Evolutionary conservation across 2,113 vertebrate species (phyloP), one percentile per base, ranked within the genome.

Genomic region (Paracanthobrama guichenoti): DNA sequence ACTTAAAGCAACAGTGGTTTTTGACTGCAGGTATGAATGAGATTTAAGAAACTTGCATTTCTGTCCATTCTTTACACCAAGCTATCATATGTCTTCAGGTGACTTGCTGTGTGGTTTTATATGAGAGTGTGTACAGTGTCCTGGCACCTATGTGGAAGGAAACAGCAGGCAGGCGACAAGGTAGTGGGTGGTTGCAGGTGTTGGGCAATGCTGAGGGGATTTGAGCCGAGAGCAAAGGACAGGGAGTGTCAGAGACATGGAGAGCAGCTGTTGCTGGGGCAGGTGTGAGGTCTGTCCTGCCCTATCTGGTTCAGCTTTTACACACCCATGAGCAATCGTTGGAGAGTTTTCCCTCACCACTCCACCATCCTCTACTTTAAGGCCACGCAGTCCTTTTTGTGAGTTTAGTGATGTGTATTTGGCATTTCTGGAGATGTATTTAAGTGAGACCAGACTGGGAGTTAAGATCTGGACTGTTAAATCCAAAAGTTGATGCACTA

Each of bases 221-320:
- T n/a, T n/a, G 55, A 79, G 64, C 9, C 53, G 71, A 76, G 60
- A 67, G 80, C 66, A 73, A 84, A 83, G 81, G 84, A 82, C 78
- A 81, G 85, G 86, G 84, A 82, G 88, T 86, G 86, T 86, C 86
- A 66, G 64, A 84, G 81, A 76, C 75, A 13, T 31, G 85, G 59
- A 80, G 77, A 84, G 83, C 85, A 90, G 79, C 87, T 91, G 88
- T 86, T 88, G 82, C 73, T 60, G 48, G 55, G 86, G 89, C 90
- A 88, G 84, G 87, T 90, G 89, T 71, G 60, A 74, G 85, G 76
- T 83, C 74, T 84, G 78, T 55, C 79, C 75, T 78, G 76, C 81
- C 85, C 79, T 31, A 42, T 78, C 75, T 31, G 79, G 44, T 77
- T 79, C 72, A 74, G 60, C 79, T 74, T 86, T 84, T 81, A 86